Evolutionary conservation across 2,113 vertebrate species (phyloP), one percentile per base, ranked within the genome.

Genomic region (Clarias macrocephalus): DNA sequence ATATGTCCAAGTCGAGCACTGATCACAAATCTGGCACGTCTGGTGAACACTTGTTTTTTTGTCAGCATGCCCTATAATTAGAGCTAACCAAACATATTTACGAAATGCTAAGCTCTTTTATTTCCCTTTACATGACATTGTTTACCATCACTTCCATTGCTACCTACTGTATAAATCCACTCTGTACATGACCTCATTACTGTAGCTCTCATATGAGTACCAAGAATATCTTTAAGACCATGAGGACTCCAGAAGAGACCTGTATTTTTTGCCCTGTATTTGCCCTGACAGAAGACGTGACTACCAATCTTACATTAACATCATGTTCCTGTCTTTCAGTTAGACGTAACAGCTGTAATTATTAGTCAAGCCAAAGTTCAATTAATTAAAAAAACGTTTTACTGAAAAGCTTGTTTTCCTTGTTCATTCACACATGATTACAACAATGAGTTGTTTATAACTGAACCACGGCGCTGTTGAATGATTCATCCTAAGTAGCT

Each of bases 181-280:
- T 19, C 8, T 18, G 52, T 79, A 56, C 52, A 56, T 7, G 7
- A 56, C 2, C 18, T 56, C 30, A 6, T 28, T 75, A 52, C 37
- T 77, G 25, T 54, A 77, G 12, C 25, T 28, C 13, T n/a, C 23
- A 77, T 77, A 28, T 56, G 19, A 77, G 6, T 28, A 13, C 42
- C 80, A 66, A 63, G 80, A 25, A 82, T 25, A 85, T 70, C 82
- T 77, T 56, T 56, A 52, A 87, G 73, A 88, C 79, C 42, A 60
- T 68, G 37, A 62, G 11, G 2, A 23, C 33, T 62, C 63, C 28
- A 66, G 13, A 81, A 28, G 33, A 57, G 75, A 16, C 19, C 70
- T 73, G 33, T 73, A 42, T 21, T 68, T 80, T 33, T 80, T 70
- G 72, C 68, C 60, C 37, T 80, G 80, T 28, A 86, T 37, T 42